These are phyloP conservation scores for Gambusia affinis DNA, from an alignment of 2,113 vertebrate genomes.

Conservation along the genomic window DNA sequence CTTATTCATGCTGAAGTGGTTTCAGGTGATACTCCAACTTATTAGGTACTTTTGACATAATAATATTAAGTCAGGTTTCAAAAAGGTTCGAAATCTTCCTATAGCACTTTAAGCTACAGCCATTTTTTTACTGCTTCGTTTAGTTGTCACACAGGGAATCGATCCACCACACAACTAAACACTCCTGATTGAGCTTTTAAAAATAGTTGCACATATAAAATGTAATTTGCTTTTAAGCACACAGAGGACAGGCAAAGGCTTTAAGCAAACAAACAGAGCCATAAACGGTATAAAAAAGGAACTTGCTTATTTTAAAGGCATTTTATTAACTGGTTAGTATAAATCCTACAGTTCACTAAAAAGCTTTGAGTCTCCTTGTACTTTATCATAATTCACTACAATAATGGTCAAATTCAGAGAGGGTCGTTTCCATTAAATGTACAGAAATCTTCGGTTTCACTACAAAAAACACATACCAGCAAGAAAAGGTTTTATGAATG, in stretches of 20 bases:
- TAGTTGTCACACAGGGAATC: slow-evolving; percentile 45
- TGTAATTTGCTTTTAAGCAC: slow-evolving; percentile 31
- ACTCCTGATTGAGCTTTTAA: slow-evolving; percentile 26
- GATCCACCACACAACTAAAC: slow-evolving; percentile 37
- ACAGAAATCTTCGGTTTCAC: slow-evolving; percentile 49
- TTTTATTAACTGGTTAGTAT: slow-evolving; percentile 36
- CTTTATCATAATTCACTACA: neutral
- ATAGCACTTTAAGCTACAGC: slow-evolving; percentile 11
- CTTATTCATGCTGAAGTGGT: slow-evolving; percentile 1
- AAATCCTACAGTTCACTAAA: slow-evolving; percentile 50
- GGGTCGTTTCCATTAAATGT: slow-evolving; percentile 50
- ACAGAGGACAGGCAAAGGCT: slow-evolving; percentile 27
- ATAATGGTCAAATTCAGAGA: slow-evolving; percentile 43
- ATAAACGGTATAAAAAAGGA: slow-evolving; percentile 57
- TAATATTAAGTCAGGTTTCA: neutral
- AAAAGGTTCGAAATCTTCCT: slow-evolving; percentile 30
- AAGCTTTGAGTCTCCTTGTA: slow-evolving; percentile 30
- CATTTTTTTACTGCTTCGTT: slow-evolving; percentile 19
- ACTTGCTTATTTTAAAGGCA: slow-evolving; percentile 9
- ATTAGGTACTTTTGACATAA: slow-evolving; percentile 17
- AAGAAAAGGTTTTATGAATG: slow-evolving; percentile 29
- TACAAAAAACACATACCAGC: slow-evolving; percentile 17
- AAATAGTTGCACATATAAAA: slow-evolving; percentile 33
- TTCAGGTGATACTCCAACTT: neutral
- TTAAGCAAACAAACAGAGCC: slow-evolving; percentile 26